Conservation (phyloP, 2,113 vertebrate genomes). For the Alethe diademata region DNA sequence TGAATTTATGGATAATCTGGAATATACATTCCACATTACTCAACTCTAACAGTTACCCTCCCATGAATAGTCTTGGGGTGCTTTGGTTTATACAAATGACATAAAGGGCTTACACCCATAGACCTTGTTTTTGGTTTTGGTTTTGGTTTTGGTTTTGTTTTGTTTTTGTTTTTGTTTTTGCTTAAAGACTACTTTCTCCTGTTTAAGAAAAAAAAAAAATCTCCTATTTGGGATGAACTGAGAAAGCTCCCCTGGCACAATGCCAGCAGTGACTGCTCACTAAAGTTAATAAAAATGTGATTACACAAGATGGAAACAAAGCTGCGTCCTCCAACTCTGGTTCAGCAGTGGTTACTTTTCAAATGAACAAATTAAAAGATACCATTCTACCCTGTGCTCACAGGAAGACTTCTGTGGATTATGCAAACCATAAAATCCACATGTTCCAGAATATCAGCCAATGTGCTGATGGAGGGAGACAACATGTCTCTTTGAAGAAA, state of each 20-base stretch:
- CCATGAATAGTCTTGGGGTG: background rate
- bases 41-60: background rate
- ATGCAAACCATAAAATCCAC: background rate
- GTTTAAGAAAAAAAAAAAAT: background rate
- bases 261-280: background rate
- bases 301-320: background rate
- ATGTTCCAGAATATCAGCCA: background rate
- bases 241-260: background rate
- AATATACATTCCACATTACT: background rate
- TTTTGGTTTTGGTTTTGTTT: background rate
- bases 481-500: background rate
- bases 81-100: background rate
- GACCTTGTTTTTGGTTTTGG: background rate
- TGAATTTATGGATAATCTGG: background rate
- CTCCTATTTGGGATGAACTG: background rate
- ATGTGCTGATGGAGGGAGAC: background rate
- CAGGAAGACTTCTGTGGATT: background rate
- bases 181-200: background rate
- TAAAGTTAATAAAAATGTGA: background rate
- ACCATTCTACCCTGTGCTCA: background rate
- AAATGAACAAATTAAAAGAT: slow-evolving; percentile 17
- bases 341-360: slow-evolving; percentile 15
- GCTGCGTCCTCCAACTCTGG: background rate
- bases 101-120: background rate
- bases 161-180: background rate